phyloP scores from a whole-genome alignment of 2,797 vertebrate genomes.

The Coregonus sp. region DNA sequence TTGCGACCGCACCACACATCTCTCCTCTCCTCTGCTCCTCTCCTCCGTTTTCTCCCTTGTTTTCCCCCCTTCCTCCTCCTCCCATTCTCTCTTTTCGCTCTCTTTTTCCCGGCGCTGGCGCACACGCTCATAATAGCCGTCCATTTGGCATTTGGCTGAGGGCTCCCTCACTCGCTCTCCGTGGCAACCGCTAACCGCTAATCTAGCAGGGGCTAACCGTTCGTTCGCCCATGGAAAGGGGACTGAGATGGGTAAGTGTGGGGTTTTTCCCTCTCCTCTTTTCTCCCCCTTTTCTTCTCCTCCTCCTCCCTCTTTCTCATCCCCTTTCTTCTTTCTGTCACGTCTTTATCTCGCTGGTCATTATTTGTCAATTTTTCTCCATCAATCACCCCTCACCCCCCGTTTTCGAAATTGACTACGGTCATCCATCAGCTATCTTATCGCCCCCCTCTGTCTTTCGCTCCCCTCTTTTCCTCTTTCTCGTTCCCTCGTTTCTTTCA shows the following conservation, averaged over 20 bases:
- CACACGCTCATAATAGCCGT: slow-evolving; percentile 24
- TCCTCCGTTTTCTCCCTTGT: not conserved
- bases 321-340: slow-evolving; percentile 8
- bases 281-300: slow-evolving; percentile 1
- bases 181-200: not conserved
- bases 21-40: not conserved
- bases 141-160: slow-evolving; percentile 32
- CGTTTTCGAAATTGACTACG: slow-evolving; percentile 19
- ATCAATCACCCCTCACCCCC: slow-evolving; percentile 11
- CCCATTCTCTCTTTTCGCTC: not conserved
- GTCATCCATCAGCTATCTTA: slow-evolving; percentile 50
- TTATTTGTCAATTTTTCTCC: not conserved
- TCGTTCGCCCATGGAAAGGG: slow-evolving; percentile 20
- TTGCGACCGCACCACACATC: not conserved
- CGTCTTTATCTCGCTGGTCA: slow-evolving; percentile 1
- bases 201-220: slow-evolving; percentile 9
- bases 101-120: slow-evolving; percentile 16
- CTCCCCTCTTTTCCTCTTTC: slow-evolving; percentile 3
- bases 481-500: not conserved
- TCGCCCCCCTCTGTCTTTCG: slow-evolving; percentile 13
- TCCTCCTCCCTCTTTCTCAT: not conserved
- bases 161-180: slow-evolving; percentile 17
- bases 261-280: slow-evolving; percentile 15
- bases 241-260: slow-evolving; percentile 42
- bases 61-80: slow-evolving; percentile 1